Base-by-base conservation (phyloP, 2,888 invertebrate genomes). In the Danaus chrysippus region DNA sequence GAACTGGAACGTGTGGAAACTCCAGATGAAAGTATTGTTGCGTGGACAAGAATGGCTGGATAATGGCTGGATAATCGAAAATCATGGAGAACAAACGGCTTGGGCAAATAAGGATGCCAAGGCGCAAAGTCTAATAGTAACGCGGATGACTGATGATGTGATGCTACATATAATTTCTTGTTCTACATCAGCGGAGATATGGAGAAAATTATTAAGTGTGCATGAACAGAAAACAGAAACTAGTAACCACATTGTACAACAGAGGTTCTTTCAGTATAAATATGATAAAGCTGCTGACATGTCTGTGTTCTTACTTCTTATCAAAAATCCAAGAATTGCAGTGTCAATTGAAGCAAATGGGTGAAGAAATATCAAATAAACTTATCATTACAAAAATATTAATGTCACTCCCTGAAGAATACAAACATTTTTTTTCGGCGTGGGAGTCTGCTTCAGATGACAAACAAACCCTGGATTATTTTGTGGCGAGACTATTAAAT, bases 211-310 rank as follows among this genome's bases (percentile, higher is more conserved):
- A 11, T 17, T 54, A n/a, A 65, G 59, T 54, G 66, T 76, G 0
- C 76, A 72, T 62, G 76, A 78, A 62, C 73, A 73, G 61, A 77
- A 73, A 65, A 72, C 72, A 1, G 72, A 73, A 55, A 74, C 73
- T 15, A 73, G 67, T 17, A 65, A 75, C 43, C 73, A 76, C 68
- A 23, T 34, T 42, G 10, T 77, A 11, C 77, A 75, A 60, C 72
- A 76, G 62, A 59, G 69, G 23, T 73, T 63, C n/a, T n/a, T n/a
- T n/a, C n/a, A n/a, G n/a, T n/a, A n/a, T n/a, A n/a, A n/a, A n/a
- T n/a, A n/a, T n/a, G 68, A 71, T 44, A 54, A 62, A 53, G 65
- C 65, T 1, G 49, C 42, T 9, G 62, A 64, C 10, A 71, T 72
- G 65, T 62, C 70, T 12, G 42, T 46, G 13, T 73, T 70, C 19